A percentile compares a stretch with the other conserved stretches of the same genome.
Conservation (phyloP, 2,113 vertebrate species). For the Pygoscelis adeliae region DNA sequence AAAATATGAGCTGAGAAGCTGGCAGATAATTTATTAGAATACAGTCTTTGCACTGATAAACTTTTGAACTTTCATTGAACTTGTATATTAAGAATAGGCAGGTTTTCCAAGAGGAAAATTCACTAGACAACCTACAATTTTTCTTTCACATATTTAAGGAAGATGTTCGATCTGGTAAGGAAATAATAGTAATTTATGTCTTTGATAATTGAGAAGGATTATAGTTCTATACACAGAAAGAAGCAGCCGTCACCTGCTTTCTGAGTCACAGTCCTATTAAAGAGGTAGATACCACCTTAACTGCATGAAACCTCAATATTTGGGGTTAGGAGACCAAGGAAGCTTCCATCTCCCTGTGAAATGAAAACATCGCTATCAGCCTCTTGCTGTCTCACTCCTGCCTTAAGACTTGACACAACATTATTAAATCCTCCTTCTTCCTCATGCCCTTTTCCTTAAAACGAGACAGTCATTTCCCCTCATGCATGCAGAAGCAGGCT, state of each 20-base stretch:
- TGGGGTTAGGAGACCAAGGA: slow-evolving; percentile 22
- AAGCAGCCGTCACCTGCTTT: slow-evolving; percentile 60
- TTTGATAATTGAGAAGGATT: slow-evolving; percentile 80
- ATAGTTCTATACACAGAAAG: slow-evolving; percentile 71
- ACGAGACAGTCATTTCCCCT: background rate
- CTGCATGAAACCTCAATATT: slow-evolving; percentile 20
- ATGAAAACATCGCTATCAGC: background rate
- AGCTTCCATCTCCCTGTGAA: slow-evolving; percentile 25
- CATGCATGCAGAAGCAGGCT: background rate
- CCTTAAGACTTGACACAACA: background rate
- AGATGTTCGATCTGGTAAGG: slow-evolving; percentile 74
- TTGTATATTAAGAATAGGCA: slow-evolving; percentile 74
- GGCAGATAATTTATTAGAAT: slow-evolving; percentile 68
- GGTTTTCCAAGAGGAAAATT: slow-evolving; percentile 76
- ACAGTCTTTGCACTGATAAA: slow-evolving; percentile 70
- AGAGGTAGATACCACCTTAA: slow-evolving; percentile 67
- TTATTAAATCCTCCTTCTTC: background rate
- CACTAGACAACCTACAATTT: slow-evolving; percentile 79
- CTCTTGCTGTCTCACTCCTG: background rate
- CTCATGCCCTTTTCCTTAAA: background rate
- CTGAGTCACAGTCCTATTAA: slow-evolving; percentile 71
- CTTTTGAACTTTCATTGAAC: slow-evolving; percentile 81
- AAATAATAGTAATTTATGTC: slow-evolving; percentile 82
- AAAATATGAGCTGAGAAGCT: slow-evolving; percentile 52
- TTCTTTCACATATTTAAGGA: slow-evolving; percentile 77